These are phyloP conservation scores for Rattus rattus DNA, from an alignment of 2,113 vertebrate genomes.

Conservation along the genomic window DNA sequence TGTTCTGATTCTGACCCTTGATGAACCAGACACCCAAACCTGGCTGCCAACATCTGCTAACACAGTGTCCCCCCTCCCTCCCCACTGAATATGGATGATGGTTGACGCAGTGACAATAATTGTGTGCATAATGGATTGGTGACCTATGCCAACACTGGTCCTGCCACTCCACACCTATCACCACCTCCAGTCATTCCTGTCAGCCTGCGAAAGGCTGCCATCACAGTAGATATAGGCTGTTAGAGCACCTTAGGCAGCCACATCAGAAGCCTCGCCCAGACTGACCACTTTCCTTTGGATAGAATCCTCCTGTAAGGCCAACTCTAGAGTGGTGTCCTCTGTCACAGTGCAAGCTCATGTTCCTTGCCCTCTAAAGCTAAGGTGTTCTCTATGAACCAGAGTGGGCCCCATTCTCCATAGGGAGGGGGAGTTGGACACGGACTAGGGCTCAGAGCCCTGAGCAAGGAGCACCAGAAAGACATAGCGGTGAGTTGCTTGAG, in stretches of 20 bases:
- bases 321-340: not conserved
- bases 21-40: not conserved
- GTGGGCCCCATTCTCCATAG: not conserved
- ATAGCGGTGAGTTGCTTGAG: not conserved
- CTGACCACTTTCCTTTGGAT: not conserved
- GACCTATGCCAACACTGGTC: not conserved
- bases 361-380: too few relatives aligned
- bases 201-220: not conserved
- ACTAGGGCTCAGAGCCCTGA: not conserved
- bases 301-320: too few relatives aligned
- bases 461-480: fast-evolving
- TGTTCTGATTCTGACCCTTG: not conserved
- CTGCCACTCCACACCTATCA: not conserved
- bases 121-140: not conserved
- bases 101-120: not conserved
- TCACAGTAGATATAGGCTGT: not conserved
- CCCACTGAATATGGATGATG: too few relatives aligned
- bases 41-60: not conserved
- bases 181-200: not conserved
- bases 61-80: not conserved
- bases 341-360: not conserved
- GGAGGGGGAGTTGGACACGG: not conserved
- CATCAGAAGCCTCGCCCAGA: not conserved
- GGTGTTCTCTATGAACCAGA: not conserved
- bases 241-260: not conserved